Evolutionary conservation across 2,797 vertebrate species (phyloP).

Genomic region (Aeoliscus strigatus): DNA sequence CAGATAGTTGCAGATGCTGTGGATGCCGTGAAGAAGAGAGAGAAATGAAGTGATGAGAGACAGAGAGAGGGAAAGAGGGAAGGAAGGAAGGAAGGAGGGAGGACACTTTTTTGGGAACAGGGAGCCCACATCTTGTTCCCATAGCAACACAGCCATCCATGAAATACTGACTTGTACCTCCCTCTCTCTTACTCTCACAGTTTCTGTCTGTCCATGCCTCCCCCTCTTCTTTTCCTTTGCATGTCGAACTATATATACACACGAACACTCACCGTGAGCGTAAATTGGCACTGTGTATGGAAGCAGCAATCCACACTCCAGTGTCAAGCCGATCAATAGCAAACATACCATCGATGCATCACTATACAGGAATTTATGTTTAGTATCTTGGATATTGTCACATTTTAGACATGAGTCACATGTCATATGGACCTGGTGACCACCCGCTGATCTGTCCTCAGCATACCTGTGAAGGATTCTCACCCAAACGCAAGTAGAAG

Average conservation of each 20-base stretch:
- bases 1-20: constrained; percentile 41
- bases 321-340: constrained; percentile 49
- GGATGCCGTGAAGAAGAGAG: constrained; percentile 44
- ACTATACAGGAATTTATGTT: constrained; percentile 6
- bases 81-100: constrained; percentile 64
- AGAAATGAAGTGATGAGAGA: constrained; percentile 57
- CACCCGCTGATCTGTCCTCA: too few relatives aligned
- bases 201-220: constrained; percentile 63
- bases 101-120: constrained; percentile 79
- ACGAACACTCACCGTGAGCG: constrained; percentile 29
- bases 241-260: constrained; percentile 17
- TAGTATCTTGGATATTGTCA: neutral
- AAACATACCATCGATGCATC: constrained; percentile 27
- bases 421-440: constrained; percentile 1
- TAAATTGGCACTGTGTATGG: constrained; percentile 49
- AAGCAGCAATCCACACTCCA: constrained; percentile 51
- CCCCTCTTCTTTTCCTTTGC: constrained; percentile 44
- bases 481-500: neutral
- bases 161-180: constrained; percentile 75
- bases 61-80: constrained; percentile 46
- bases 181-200: constrained; percentile 61
- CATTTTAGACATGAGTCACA: constrained; percentile 3
- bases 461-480: constrained; percentile 1
- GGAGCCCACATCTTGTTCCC: constrained; percentile 81
- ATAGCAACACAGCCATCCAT: constrained; percentile 83